A percentile compares a stretch with the other conserved stretches of the same genome.
These are phyloP conservation scores for Lacanobia oleracea DNA, from an alignment of 2,888 invertebrate genomes.

Conservation along the genomic window DNA sequence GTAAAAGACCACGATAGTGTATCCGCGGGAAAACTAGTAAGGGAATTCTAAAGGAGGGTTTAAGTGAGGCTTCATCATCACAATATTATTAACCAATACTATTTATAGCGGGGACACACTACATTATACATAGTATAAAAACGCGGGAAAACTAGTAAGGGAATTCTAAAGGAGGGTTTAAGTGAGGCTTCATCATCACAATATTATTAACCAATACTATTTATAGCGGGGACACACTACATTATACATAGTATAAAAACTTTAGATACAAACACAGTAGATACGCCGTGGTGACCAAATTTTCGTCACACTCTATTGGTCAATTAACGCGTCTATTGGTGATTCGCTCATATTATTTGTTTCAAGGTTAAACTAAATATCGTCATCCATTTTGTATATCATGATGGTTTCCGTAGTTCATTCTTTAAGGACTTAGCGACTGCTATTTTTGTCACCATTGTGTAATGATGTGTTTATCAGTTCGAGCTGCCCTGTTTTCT, in stretches of 20 bases:
- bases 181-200: not conserved
- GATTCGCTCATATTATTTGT: slow-evolving; percentile 51
- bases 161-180: too few relatives aligned
- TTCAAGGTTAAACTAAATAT: slow-evolving; percentile 44
- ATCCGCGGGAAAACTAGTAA: too few relatives aligned
- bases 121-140: slow-evolving; percentile 7
- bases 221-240: not conserved
- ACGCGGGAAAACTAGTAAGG: too few relatives aligned
- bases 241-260: slow-evolving; percentile 8
- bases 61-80: not conserved
- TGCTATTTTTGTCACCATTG: not conserved
- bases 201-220: not conserved
- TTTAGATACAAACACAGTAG: not conserved
- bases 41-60: too few relatives aligned
- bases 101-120: not conserved
- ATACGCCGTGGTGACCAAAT: slow-evolving; percentile 8
- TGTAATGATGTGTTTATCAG: not conserved
- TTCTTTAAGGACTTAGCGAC: not conserved
- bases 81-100: not conserved
- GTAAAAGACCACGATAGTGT: too few relatives aligned
- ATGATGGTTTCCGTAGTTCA: not conserved
- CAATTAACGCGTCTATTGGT: slow-evolving; percentile 51
- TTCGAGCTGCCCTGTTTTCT: not conserved
- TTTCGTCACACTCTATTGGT: slow-evolving; percentile 48
- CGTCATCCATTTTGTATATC: slow-evolving; percentile 15